Conservation (phyloP, 2,797 vertebrate species). For the Carcharodon carcharias region DNA sequence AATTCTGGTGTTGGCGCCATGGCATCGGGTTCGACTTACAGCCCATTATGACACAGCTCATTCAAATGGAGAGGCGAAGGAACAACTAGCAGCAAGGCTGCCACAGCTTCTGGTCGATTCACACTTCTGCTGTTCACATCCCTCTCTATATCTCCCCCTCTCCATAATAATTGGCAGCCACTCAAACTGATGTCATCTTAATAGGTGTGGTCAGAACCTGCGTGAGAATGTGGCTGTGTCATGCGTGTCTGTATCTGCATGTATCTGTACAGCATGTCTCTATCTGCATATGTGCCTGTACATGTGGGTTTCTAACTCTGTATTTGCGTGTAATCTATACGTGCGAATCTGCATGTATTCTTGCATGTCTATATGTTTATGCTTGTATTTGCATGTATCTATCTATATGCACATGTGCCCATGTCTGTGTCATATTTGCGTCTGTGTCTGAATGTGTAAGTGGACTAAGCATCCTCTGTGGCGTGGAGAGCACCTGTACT, state of each 20-base stretch:
- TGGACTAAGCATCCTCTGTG: not conserved
- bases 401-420: not conserved
- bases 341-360: not conserved
- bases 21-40: conserved; percentile 69
- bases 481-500: not conserved
- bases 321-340: no score
- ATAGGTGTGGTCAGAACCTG: not conserved
- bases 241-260: not conserved
- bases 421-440: not conserved
- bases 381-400: not conserved
- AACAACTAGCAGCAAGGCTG: not conserved
- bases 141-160: not conserved
- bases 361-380: not conserved
- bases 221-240: not conserved
- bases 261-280: not conserved
- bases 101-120: not conserved
- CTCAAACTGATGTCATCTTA: not conserved
- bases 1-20: conserved; percentile 61
- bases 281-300: not conserved
- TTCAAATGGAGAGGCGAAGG: not conserved
- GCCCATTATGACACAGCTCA: conserved; percentile 60
- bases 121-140: not conserved
- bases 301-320: not conserved
- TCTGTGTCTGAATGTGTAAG: not conserved
- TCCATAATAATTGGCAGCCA: not conserved